Conservation (phyloP, 2,113 vertebrate species). For the Cottus gobio region DNA sequence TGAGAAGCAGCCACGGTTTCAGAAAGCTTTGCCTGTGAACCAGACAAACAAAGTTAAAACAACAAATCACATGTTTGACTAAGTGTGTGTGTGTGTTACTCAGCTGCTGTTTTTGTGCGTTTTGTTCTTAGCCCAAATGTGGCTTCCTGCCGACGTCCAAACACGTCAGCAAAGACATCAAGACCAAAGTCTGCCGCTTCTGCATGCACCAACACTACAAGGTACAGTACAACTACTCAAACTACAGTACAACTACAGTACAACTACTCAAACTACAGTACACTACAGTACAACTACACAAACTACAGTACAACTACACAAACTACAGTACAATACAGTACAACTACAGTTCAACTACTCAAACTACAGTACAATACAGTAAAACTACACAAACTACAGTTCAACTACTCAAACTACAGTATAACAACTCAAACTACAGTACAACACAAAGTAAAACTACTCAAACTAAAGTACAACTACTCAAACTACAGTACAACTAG, state of each 20-base stretch:
- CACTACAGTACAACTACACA: neutral
- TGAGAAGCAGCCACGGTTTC: neutral
- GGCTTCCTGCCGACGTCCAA: constrained; percentile 95
- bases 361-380: neutral
- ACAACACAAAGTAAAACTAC: neutral
- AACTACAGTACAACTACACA: neutral
- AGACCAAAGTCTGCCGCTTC: constrained; percentile 94
- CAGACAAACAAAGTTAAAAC: neutral
- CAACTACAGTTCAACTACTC: neutral
- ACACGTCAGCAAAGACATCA: constrained; percentile 92
- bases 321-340: neutral
- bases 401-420: too few relatives aligned
- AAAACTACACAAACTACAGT: neutral
- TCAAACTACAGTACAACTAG: neutral
- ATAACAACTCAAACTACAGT: neutral
- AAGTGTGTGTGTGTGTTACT: constrained; percentile 11
- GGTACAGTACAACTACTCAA: constrained; percentile 58
- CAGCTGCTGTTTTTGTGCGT: constrained; percentile 23
- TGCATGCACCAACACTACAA: constrained; percentile 91
- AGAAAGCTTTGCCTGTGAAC: constrained; percentile 1
- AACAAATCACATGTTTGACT: constrained; percentile 2
- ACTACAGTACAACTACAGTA: neutral
- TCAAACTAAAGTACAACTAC: too few relatives aligned
- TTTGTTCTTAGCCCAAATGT: constrained; percentile 92
- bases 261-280: neutral